Evolutionary conservation across 2,797 vertebrate species (phyloP).

Genomic region (Ptychadena robeensis): DNA sequence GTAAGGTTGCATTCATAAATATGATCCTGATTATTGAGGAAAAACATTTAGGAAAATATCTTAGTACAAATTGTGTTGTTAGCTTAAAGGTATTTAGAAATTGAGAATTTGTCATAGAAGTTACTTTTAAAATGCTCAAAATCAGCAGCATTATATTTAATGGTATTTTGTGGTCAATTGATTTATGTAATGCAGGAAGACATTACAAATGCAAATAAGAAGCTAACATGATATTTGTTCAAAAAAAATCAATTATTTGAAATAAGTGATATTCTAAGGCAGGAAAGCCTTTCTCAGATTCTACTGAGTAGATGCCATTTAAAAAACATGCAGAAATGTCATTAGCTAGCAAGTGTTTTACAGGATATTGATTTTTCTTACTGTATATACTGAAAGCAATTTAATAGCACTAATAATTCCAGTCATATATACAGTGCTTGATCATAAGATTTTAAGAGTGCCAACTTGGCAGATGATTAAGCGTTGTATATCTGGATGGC

Average conservation of each 20-base stretch:
- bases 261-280: constrained; percentile 23
- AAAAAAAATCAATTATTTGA: constrained; percentile 32
- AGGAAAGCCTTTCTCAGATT: not conserved
- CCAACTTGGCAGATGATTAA: constrained; percentile 15
- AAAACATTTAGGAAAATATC: too few relatives aligned
- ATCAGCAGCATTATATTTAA: not conserved
- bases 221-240: constrained; percentile 30
- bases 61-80: too few relatives aligned
- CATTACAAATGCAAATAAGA: constrained; percentile 21
- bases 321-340: not conserved
- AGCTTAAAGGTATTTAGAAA: too few relatives aligned
- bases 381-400: constrained; percentile 31
- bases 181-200: not conserved
- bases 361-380: constrained; percentile 26
- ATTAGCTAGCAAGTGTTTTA: not conserved
- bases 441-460: not conserved
- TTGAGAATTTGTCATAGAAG: not conserved
- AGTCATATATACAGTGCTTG: not conserved
- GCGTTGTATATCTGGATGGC: constrained; percentile 16
- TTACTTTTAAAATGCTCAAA: not conserved
- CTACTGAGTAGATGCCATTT: not conserved
- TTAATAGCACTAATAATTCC: constrained; percentile 17
- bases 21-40: too few relatives aligned
- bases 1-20: too few relatives aligned
- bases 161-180: not conserved